These are phyloP conservation scores for Crocidura indochinensis DNA, from an alignment of 2,797 vertebrate species.

Conservation along the genomic window DNA sequence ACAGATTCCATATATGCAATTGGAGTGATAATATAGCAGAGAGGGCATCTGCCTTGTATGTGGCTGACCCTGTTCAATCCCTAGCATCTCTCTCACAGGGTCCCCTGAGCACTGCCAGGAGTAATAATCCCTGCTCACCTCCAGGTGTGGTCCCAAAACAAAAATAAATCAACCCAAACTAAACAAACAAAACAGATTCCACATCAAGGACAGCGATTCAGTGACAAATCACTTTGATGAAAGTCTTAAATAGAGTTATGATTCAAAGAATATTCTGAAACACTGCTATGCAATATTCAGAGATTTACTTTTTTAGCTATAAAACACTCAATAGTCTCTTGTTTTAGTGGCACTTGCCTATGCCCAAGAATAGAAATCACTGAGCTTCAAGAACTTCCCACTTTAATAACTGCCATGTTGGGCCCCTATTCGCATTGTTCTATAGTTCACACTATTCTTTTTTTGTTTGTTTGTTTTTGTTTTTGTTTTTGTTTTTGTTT, in stretches of 20 bases:
- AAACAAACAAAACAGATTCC: neutral
- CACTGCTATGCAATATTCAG: neutral
- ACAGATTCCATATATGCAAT: neutral
- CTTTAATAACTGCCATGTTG: neutral
- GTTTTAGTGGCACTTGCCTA: neutral
- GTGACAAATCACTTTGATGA: neutral
- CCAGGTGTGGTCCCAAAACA: too few species aligned
- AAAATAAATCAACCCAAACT: neutral
- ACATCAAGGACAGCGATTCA: neutral
- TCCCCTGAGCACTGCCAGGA: too few species aligned
- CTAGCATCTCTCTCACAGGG: too few species aligned
- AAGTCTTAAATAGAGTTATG: neutral
- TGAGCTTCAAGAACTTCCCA: neutral
- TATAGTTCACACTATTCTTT: neutral
- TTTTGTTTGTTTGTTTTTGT: too few species aligned
- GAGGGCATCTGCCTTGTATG: too few species aligned
- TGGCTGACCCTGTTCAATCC: too few species aligned
- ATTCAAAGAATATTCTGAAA: neutral
- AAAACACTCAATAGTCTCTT: slow-evolving; percentile 32
- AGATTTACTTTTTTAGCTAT: neutral
- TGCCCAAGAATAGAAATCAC: neutral
- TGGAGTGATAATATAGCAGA: too few species aligned
- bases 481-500: too few species aligned
- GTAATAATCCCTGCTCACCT: too few species aligned
- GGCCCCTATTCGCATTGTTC: neutral